These are phyloP conservation scores for Fragum sueziense DNA, from an alignment of 2,888 invertebrate species.

Conservation along the genomic window DNA sequence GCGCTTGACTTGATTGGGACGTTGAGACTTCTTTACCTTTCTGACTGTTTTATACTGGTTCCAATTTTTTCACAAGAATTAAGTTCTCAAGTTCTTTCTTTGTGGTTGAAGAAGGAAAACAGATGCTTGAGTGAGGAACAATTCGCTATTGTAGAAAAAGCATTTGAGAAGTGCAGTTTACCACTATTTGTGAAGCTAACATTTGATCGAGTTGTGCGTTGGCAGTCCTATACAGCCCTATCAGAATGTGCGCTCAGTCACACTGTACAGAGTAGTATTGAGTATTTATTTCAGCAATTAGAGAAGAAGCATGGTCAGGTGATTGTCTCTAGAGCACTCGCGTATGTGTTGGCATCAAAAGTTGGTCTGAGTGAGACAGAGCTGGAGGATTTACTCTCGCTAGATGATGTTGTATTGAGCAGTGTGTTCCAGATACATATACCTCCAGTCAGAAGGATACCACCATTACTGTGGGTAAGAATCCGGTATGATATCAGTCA, in stretches of 20 bases:
- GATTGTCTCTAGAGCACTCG: slow-evolving; percentile 71
- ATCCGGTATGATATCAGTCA: slow-evolving; percentile 71
- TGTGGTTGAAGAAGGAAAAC: slow-evolving; percentile 64
- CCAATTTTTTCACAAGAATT: slow-evolving; percentile 68
- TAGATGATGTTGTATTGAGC: slow-evolving; percentile 75
- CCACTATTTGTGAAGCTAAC: slow-evolving; percentile 76
- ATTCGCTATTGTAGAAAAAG: slow-evolving; percentile 65
- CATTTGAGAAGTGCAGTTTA: slow-evolving; percentile 70
- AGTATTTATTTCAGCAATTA: slow-evolving; percentile 71
- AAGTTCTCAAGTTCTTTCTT: slow-evolving; percentile 69
- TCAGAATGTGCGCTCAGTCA: slow-evolving; percentile 53
- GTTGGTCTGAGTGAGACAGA: slow-evolving; percentile 76
- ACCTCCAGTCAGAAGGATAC: slow-evolving; percentile 78
- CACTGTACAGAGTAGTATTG: slow-evolving; percentile 74
- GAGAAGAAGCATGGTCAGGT: slow-evolving; percentile 74
- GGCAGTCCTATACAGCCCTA: slow-evolving; percentile 75
- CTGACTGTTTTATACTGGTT: slow-evolving; percentile 63
- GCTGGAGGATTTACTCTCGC: slow-evolving; percentile 77
- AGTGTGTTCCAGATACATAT: slow-evolving; percentile 73
- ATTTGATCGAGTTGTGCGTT: slow-evolving; percentile 71
- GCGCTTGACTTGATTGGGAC: slow-evolving; percentile 69
- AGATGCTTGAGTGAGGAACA: slow-evolving; percentile 72
- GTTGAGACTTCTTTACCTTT: slow-evolving; percentile 58
- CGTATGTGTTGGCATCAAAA: slow-evolving; percentile 74
- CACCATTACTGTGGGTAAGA: slow-evolving; percentile 75